Conservation (phyloP, 1,140 invertebrate species). For the Drosophila sp. region DNA sequence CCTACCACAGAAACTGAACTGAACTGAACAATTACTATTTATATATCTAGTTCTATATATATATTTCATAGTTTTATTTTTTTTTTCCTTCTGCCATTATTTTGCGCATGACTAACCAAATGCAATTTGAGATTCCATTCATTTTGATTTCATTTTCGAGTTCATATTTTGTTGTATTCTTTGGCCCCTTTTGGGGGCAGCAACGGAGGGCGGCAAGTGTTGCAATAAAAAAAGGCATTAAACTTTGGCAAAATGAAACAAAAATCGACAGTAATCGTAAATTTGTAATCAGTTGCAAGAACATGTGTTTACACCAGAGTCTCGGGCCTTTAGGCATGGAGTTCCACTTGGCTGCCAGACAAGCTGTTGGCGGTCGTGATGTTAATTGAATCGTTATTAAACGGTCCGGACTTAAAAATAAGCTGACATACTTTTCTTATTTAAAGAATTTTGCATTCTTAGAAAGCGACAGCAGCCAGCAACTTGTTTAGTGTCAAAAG, state of each 20-base stretch:
- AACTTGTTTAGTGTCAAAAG: constrained; percentile 1
- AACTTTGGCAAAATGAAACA: constrained; percentile 41
- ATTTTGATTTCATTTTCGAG: constrained; percentile 47
- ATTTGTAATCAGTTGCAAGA: constrained; percentile 80
- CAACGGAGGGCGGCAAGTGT: constrained; percentile 29
- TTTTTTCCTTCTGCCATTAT: constrained; percentile 57
- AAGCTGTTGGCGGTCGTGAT: constrained; percentile 55
- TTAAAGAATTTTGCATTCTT: constrained; percentile 34
- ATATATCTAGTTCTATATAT: constrained; percentile 39
- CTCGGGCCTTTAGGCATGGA: constrained; percentile 4
- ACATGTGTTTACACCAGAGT: constrained; percentile 71
- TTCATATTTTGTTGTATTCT: constrained; percentile 29
- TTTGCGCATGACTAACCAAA: constrained; percentile 80
- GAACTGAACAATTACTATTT: constrained; percentile 62
- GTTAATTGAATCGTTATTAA: constrained; percentile 70
- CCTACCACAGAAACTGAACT: constrained; percentile 28
- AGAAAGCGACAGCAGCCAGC: constrained; percentile 48
- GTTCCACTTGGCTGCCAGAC: constrained; percentile 41
- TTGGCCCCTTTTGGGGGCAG: constrained; percentile 52
- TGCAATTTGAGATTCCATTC: constrained; percentile 79
- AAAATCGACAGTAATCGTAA: constrained; percentile 72
- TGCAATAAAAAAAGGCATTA: constrained; percentile 67
- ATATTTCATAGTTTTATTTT: neutral
- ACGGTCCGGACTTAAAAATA: constrained; percentile 57
- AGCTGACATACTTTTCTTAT: constrained; percentile 62